These are phyloP conservation scores for Lacanobia wlatinum DNA, from an alignment of 2,888 invertebrate species.

Conservation along the genomic window DNA sequence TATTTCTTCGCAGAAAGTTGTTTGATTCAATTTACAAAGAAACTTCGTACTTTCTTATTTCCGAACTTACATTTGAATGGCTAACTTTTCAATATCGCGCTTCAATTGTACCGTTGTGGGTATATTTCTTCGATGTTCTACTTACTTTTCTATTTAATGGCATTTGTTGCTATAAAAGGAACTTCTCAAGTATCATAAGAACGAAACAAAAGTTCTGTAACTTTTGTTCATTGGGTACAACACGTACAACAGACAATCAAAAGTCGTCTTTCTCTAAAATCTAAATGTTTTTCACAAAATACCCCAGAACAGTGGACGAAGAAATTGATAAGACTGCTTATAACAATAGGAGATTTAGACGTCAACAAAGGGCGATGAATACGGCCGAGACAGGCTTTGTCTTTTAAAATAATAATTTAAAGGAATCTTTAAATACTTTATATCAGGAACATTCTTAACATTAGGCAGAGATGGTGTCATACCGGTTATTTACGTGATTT, in stretches of 20 bases:
- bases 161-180: constrained; percentile 10
- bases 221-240: neutral
- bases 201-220: constrained; percentile 19
- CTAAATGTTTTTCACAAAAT: constrained; percentile 37
- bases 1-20: constrained; percentile 61
- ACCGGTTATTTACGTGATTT: constrained; percentile 57
- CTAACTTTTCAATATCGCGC: constrained; percentile 55
- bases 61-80: constrained; percentile 54
- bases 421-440: constrained; percentile 40
- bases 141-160: constrained; percentile 9
- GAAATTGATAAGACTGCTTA: constrained; percentile 55
- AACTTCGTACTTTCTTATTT: constrained; percentile 61
- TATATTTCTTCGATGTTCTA: constrained; percentile 32
- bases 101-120: constrained; percentile 13
- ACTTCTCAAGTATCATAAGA: neutral
- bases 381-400: constrained; percentile 53
- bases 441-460: constrained; percentile 38
- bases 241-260: constrained; percentile 33
- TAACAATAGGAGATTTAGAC: constrained; percentile 59
- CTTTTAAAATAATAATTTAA: constrained; percentile 51
- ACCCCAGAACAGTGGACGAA: constrained; percentile 4
- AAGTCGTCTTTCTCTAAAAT: constrained; percentile 28
- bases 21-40: constrained; percentile 64
- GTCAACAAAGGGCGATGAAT: constrained; percentile 55
- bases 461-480: constrained; percentile 42